These are phyloP conservation scores for Cheilinus undulatus DNA, from an alignment of 2,113 vertebrate species.

Conservation along the genomic window DNA sequence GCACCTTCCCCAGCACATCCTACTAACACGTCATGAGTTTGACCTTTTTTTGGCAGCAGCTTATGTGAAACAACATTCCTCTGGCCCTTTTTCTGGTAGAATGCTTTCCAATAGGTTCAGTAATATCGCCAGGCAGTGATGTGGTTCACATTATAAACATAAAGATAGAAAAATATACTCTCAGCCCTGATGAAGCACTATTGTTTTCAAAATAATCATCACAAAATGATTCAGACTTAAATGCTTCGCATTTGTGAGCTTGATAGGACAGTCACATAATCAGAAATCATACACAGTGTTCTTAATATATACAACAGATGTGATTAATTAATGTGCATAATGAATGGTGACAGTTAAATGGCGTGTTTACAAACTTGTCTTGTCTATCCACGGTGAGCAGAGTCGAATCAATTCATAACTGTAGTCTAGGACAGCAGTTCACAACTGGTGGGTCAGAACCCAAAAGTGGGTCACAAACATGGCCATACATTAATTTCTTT, in stretches of 20 bases:
- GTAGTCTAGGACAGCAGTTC: too few species aligned
- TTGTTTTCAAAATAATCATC: slow-evolving; percentile 22
- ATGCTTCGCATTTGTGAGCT: too few species aligned
- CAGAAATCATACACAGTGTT: slow-evolving; percentile 20
- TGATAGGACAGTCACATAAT: neutral
- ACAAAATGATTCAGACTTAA: too few species aligned
- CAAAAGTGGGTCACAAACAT: too few species aligned
- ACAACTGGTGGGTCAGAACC: too few species aligned
- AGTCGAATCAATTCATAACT: slow-evolving; percentile 23
- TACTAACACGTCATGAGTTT: too few species aligned
- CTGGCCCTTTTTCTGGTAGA: too few species aligned
- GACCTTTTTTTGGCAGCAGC: slow-evolving; percentile 62
- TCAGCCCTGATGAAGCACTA: neutral
- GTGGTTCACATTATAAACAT: neutral
- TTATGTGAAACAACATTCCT: slow-evolving; percentile 61
- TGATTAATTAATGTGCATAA: slow-evolving; percentile 45
- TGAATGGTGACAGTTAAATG: slow-evolving; percentile 54
- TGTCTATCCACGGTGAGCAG: slow-evolving; percentile 37
- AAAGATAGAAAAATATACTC: neutral
- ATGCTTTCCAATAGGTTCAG: slow-evolving; percentile 25
- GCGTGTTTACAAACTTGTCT: slow-evolving; percentile 49
- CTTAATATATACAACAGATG: slow-evolving; percentile 41
- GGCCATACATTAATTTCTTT: too few species aligned
- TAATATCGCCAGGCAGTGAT: neutral
- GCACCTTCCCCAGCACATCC: too few species aligned